Percentiles rank a stretch among this genome's conserved stretches.
Evolutionary conservation across 1,140 invertebrate genomes (phyloP).

Genomic region (Drosophila tropicalis): DNA sequence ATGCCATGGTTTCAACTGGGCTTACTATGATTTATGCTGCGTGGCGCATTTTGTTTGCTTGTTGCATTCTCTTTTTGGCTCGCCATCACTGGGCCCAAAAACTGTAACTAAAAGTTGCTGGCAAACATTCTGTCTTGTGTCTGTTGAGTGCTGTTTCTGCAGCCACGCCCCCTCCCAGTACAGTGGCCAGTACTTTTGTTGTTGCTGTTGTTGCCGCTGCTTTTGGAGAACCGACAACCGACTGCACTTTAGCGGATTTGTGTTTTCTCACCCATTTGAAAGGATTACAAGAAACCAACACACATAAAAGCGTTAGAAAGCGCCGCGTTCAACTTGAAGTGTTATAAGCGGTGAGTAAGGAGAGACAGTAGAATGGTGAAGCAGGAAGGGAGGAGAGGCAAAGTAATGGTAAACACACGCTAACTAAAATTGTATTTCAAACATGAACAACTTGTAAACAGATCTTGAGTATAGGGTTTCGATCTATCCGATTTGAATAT

Average conservation of each 20-base stretch:
- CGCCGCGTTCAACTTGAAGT: slow-evolving; percentile 42
- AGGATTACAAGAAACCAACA: slow-evolving; percentile 46
- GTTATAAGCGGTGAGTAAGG: background rate
- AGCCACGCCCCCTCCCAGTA: slow-evolving; percentile 7
- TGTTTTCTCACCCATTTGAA: slow-evolving; percentile 79
- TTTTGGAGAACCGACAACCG: slow-evolving; percentile 58
- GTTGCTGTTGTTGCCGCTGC: slow-evolving; percentile 34
- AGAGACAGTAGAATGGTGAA: background rate
- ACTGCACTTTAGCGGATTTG: slow-evolving; percentile 78
- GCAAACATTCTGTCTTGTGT: slow-evolving; percentile 71
- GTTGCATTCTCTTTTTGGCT: slow-evolving; percentile 40
- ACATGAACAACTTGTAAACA: background rate
- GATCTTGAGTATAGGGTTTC: too few species aligned
- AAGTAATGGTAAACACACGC: slow-evolving; percentile 3
- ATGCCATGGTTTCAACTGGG: slow-evolving; percentile 16
- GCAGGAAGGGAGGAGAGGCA: background rate
- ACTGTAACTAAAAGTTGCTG: slow-evolving; percentile 74
- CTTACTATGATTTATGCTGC: slow-evolving; percentile 73
- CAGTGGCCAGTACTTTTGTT: slow-evolving; percentile 7
- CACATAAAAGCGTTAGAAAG: slow-evolving; percentile 59
- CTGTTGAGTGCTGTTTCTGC: slow-evolving; percentile 61
- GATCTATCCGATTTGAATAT: too few species aligned
- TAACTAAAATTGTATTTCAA: background rate
- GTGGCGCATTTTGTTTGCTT: slow-evolving; percentile 70
- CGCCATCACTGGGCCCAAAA: slow-evolving; percentile 16